Evolutionary conservation across 2,888 invertebrate genomes (phyloP), one percentile per base, ranked within the genome.

Genomic region (Muschampia plurimacula): DNA sequence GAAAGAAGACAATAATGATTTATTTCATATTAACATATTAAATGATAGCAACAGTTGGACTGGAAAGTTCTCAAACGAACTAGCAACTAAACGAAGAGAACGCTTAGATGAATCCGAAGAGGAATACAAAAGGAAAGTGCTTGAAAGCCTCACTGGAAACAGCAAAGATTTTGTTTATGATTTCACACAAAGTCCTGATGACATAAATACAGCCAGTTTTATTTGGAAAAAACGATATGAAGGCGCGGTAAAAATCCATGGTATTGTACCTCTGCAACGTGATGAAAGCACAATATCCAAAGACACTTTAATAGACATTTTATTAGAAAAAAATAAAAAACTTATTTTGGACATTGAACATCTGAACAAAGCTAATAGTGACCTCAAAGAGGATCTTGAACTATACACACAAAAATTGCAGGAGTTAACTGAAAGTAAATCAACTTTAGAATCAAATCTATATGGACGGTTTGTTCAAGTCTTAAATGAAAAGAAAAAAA

Each of bases 401-500:
- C 81, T 80, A 74, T 87, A 82, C 76, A 86, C 84, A 78, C 75
- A 65, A 4, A 87, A 90, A 75, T 78, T 93, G 49, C 82, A 86
- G 73, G 83, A 86, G n/a, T 84, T 86, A 77, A 78, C 86, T 0
- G 79, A 84, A 72, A 80, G 82, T 8, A 92, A 91, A 77, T 81
- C 77, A 7, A 74, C 82, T 7, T 73, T 89, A 67, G 93, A 93
- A 77, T 76, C 80, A 2, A 82, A 77, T 10, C 79, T 93, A 2
- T 93, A 91, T 84, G 87, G 87, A 10, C 90, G 89, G 74, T 93
- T 93, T 87, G 78, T 88, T 0, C 83, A 88, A 66, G 73, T 93
- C 46, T 78, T 93, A 36, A 93, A 93, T 80, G 78, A 85, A 12
- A 93, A 93, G 75, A 93, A 93, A 76, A 83, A 77, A 73, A 85